These are phyloP conservation scores for Drosophila paulistorum DNA, from an alignment of 1,140 invertebrate species.

Conservation along the genomic window DNA sequence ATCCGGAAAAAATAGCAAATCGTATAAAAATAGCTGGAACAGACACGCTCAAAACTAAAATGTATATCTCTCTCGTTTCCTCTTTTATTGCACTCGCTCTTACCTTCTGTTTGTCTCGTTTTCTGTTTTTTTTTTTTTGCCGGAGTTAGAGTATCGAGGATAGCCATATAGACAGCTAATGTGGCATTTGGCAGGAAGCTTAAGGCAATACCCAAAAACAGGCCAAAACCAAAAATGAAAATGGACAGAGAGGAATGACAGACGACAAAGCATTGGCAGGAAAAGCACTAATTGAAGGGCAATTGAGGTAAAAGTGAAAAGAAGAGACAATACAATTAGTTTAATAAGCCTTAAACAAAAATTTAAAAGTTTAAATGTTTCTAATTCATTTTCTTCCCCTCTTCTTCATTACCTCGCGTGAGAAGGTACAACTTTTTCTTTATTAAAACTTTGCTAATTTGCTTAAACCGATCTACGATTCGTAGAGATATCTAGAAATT, in stretches of 20 bases:
- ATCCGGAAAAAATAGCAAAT: conserved; percentile 78
- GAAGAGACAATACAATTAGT: too few species aligned
- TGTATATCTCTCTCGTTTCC: background rate
- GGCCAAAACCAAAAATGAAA: conserved; percentile 38
- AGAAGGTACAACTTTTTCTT: too few species aligned
- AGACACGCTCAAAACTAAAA: conserved; percentile 45
- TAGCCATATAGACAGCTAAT: conserved; percentile 54
- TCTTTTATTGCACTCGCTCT: background rate
- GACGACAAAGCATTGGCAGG: background rate
- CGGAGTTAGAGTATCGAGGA: conserved; percentile 29
- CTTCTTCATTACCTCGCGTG: too few species aligned
- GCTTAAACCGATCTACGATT: too few species aligned
- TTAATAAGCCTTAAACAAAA: too few species aligned
- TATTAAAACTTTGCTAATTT: background rate
- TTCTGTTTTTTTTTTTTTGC: background rate
- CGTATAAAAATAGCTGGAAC: conserved; percentile 74
- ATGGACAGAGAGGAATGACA: conserved; percentile 41
- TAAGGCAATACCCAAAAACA: conserved; percentile 32
- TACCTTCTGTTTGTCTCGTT: background rate
- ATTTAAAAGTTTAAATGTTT: too few species aligned
- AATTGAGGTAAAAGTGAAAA: conserved; percentile 26
- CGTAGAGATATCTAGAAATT: too few species aligned
- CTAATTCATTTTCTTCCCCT: too few species aligned
- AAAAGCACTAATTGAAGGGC: conserved; percentile 38
- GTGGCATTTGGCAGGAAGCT: conserved; percentile 61